These are phyloP conservation scores for Syngnathus floridae DNA, from an alignment of 2,113 vertebrate genomes.

Conservation along the genomic window DNA sequence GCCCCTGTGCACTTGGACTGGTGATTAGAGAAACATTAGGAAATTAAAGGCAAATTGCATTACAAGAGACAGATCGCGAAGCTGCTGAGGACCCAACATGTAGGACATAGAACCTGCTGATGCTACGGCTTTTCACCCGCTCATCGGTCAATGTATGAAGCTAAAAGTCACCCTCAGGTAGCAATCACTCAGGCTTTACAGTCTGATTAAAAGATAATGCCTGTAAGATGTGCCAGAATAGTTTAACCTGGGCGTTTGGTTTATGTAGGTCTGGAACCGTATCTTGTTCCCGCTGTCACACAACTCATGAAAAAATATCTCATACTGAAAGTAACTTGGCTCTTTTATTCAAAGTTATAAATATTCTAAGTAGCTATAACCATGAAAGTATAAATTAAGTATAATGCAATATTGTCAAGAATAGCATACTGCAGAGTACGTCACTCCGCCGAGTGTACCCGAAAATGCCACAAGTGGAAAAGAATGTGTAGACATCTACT, in stretches of 20 bases:
- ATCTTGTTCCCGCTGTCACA: constrained; percentile 17
- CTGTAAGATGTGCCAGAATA: constrained; percentile 27
- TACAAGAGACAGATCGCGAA: constrained; percentile 70
- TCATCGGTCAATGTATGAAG: constrained; percentile 27
- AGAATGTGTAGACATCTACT: background rate
- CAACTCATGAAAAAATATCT: background rate
- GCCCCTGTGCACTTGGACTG: constrained; percentile 61
- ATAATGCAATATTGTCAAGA: background rate
- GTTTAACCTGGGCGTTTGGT: constrained; percentile 30
- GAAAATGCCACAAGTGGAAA: background rate
- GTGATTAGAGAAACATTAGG: constrained; percentile 76
- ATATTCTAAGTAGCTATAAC: background rate
- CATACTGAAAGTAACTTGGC: background rate
- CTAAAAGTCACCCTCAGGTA: constrained; percentile 60
- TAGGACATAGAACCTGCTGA: constrained; percentile 64
- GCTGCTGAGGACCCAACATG: constrained; percentile 54
- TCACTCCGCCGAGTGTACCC: background rate
- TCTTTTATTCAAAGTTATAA: background rate
- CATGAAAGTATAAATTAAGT: background rate
- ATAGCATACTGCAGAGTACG: too few species aligned
- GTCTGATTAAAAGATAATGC: constrained; percentile 36
- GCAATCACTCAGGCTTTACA: constrained; percentile 41
- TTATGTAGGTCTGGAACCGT: background rate
- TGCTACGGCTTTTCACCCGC: constrained; percentile 41
- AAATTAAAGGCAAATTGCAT: constrained; percentile 77